phyloP scores from a whole-genome alignment of 2,888 invertebrate species.

The Erebia epiphron region DNA sequence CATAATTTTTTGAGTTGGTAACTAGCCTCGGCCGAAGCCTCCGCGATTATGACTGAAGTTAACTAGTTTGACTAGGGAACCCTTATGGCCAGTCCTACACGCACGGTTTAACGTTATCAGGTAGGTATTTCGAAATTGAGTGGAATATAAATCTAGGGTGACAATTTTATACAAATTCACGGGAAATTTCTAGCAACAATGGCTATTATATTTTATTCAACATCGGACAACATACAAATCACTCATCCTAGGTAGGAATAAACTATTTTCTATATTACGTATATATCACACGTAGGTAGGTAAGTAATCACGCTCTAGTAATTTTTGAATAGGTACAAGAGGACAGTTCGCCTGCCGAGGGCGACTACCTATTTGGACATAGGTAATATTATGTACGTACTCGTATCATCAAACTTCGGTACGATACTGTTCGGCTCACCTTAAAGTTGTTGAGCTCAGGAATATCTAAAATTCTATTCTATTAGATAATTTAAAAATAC shows the following conservation, averaged over 20 bases:
- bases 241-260: not conserved
- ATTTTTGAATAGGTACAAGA: constrained; percentile 23
- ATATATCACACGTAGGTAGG: not conserved
- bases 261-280: not conserved
- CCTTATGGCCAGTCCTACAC: too few relatives aligned
- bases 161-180: not conserved
- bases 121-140: not conserved
- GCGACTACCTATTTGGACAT: constrained; percentile 5
- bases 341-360: constrained; percentile 7
- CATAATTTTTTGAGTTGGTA: too few relatives aligned
- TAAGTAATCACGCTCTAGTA: constrained; percentile 17
- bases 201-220: not conserved
- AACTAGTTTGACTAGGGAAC: too few relatives aligned
- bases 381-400: too few relatives aligned
- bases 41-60: too few relatives aligned
- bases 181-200: not conserved
- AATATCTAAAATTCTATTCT: too few relatives aligned
- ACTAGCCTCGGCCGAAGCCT: too few relatives aligned
- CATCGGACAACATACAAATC: not conserved
- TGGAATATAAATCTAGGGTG: not conserved
- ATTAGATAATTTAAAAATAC: too few relatives aligned
- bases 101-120: too few relatives aligned
- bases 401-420: too few relatives aligned
- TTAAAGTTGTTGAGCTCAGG: too few relatives aligned
- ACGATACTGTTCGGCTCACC: too few relatives aligned